Evolutionary conservation across 2,113 vertebrate species (phyloP).

Genomic region (Danio rerio): DNA sequence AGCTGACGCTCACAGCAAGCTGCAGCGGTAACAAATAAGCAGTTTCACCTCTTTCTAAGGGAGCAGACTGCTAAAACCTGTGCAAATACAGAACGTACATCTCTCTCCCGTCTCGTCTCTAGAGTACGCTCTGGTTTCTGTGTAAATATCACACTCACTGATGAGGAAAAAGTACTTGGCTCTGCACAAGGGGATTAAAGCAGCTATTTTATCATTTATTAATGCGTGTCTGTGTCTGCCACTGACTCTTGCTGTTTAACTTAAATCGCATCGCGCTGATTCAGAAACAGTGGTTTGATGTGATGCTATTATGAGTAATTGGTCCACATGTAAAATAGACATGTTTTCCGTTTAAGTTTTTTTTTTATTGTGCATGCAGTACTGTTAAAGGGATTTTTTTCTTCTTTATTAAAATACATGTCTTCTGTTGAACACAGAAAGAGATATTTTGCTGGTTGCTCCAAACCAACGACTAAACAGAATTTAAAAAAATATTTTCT

Average conservation of each 20-base stretch:
- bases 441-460: background rate
- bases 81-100: conserved; percentile 65
- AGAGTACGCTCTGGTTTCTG: conserved; percentile 63
- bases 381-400: too few relatives aligned
- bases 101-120: conserved; percentile 22
- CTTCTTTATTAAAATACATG: too few relatives aligned
- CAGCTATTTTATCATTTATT: conserved; percentile 75
- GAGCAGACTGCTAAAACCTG: conserved; percentile 68
- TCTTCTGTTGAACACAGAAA: background rate
- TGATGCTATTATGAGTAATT: conserved; percentile 14
- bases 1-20: conserved; percentile 48
- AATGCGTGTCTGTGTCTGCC: conserved; percentile 60
- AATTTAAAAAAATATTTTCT: too few relatives aligned
- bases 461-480: background rate
- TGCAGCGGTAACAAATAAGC: conserved; percentile 73
- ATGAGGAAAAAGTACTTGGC: conserved; percentile 67
- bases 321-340: background rate
- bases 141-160: conserved; percentile 73
- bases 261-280: conserved; percentile 14
- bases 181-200: conserved; percentile 63
- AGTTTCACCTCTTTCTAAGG: conserved; percentile 70
- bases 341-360: background rate
- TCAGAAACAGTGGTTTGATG: conserved; percentile 8
- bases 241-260: conserved; percentile 51
- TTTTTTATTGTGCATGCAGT: background rate